phyloP scores from a whole-genome alignment of 2,797 vertebrate genomes.

The Coregonus sp. region DNA sequence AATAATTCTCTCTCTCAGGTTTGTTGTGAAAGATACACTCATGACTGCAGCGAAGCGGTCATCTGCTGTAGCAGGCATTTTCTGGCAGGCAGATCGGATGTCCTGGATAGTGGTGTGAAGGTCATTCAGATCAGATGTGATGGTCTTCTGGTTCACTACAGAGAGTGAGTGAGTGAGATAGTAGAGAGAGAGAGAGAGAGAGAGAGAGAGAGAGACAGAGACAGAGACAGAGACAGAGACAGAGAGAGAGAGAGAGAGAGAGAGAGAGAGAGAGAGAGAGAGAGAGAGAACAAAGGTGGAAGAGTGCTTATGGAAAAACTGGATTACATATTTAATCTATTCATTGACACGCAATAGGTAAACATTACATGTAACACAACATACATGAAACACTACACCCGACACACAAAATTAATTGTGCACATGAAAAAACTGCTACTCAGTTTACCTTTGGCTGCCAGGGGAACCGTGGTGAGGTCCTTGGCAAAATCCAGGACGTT shows the following conservation, averaged over 20 bases:
- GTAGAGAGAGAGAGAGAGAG: neutral
- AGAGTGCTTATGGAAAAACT: neutral
- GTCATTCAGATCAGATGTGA: conserved; percentile 87
- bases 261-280: neutral
- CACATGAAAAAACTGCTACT: neutral
- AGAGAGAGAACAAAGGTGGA: neutral
- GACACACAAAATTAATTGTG: neutral
- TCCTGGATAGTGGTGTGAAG: conserved; percentile 88
- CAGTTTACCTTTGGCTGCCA: conserved; percentile 90
- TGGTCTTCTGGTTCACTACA: conserved; percentile 89
- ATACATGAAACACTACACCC: neutral
- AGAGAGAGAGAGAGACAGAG: neutral
- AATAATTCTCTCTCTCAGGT: neutral
- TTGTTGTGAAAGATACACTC: conserved; percentile 85
- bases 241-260: neutral
- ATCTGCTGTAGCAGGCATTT: conserved; percentile 83
- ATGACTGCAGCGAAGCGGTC: conserved; percentile 91
- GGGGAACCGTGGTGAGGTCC: conserved; percentile 91
- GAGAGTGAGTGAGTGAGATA: neutral
- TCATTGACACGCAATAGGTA: too few relatives aligned
- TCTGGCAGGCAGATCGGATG: conserved; percentile 88
- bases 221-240: neutral
- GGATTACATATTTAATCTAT: neutral
- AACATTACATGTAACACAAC: too few relatives aligned
- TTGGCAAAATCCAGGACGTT: conserved; percentile 95